Evolutionary conservation across 2,888 invertebrate genomes (phyloP).

Genomic region (Agriopis marginaria): DNA sequence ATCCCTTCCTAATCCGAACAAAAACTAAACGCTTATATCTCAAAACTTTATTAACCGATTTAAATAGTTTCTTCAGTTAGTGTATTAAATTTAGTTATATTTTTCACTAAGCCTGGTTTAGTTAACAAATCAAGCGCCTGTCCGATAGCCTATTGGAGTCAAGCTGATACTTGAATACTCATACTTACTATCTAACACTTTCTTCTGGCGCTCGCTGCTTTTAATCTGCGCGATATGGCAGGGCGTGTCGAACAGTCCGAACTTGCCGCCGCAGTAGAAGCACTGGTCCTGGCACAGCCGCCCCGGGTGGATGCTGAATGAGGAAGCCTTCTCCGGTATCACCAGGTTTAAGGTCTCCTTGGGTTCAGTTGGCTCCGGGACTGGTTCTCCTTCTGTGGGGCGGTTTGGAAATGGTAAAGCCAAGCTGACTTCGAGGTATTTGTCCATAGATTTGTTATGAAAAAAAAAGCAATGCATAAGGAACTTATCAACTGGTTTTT

Average conservation of each 20-base stretch:
- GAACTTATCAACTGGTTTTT: too few relatives aligned
- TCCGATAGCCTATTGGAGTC: too few relatives aligned
- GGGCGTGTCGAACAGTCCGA: constrained; percentile 94
- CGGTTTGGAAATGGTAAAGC: neutral
- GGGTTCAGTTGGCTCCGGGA: constrained; percentile 73
- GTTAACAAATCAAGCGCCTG: too few relatives aligned
- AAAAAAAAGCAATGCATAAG: too few relatives aligned
- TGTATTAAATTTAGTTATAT: too few relatives aligned
- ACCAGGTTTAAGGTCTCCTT: constrained; percentile 89
- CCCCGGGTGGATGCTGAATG: constrained; percentile 94
- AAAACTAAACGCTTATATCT: too few relatives aligned
- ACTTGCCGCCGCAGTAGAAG: constrained; percentile 95
- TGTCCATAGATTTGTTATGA: too few relatives aligned
- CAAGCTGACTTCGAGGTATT: neutral
- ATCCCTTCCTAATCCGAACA: too few relatives aligned
- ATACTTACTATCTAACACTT: constrained; percentile 90
- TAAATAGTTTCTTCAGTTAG: too few relatives aligned
- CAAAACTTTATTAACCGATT: too few relatives aligned
- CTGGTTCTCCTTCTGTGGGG: constrained; percentile 67
- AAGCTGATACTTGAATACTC: neutral
- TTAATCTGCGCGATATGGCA: constrained; percentile 96
- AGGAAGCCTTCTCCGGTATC: constrained; percentile 95
- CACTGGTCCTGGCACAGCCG: constrained; percentile 94
- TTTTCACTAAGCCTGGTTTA: too few relatives aligned
- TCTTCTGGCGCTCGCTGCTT: constrained; percentile 92